A percentile compares a stretch with the other conserved stretches of the same genome.
Evolutionary conservation across 2,797 vertebrate species (phyloP).

Genomic region (Pteropus rufus): DNA sequence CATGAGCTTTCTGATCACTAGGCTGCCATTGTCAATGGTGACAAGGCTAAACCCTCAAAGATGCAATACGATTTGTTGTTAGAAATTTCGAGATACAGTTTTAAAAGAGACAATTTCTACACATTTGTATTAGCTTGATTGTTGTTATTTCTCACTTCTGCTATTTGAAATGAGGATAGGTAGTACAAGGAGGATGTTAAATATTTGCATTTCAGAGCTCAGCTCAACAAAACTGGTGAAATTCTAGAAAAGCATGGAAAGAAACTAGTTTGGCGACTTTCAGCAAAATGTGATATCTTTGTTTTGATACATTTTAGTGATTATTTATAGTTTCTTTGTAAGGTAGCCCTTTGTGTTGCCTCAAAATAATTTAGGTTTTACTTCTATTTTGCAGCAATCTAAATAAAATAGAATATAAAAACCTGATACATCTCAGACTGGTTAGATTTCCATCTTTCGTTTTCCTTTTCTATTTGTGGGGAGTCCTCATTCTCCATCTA

Average conservation of each 20-base stretch:
- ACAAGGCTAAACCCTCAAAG: not conserved
- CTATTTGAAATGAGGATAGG: not conserved
- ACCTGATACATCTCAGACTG: not conserved
- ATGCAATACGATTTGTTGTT: not conserved
- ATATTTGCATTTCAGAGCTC: not conserved
- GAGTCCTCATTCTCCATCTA: not conserved
- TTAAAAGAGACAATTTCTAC: not conserved
- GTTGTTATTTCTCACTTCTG: not conserved
- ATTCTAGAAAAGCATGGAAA: not conserved
- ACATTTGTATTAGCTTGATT: not conserved
- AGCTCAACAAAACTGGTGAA: not conserved
- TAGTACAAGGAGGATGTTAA: not conserved
- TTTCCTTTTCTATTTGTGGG: not conserved
- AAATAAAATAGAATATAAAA: not conserved
- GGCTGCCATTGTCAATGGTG: not conserved
- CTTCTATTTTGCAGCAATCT: not conserved
- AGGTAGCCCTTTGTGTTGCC: not conserved
- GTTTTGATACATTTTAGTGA: not conserved
- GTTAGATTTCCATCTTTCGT: not conserved
- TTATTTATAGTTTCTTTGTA: not conserved
- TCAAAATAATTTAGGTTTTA: constrained; percentile 13
- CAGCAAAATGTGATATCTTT: not conserved
- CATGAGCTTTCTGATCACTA: not conserved
- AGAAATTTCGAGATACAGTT: not conserved
- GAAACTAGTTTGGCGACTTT: not conserved